Evolutionary conservation across 1,140 invertebrate genomes (phyloP), one percentile per base, ranked within the genome.

Genomic region (Apis cerana): DNA sequence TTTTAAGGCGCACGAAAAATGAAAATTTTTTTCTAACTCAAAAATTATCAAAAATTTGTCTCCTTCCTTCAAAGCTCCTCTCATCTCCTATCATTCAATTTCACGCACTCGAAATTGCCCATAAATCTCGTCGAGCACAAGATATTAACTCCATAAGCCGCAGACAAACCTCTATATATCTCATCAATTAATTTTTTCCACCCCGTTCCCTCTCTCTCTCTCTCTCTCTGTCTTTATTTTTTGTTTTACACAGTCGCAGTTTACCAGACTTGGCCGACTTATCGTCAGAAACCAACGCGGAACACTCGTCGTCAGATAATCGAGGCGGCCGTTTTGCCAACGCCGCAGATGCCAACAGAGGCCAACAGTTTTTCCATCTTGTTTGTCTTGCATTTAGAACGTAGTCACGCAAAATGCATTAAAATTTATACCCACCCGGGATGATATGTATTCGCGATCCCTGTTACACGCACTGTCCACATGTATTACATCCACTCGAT

Each of bases 401-500:
- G 58, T 70, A 64, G 75, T 19, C 56, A 58, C 27, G 75, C 67
- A 50, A 64, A 64, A 64, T 64, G 67, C 75, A 70, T 78, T 54
- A 82, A 82, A 82, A 82, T 82, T 78, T 70, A 82, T 78, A n/a
- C 59, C 67, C 33, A 43, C n/a, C 12, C 58, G 58, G 43, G 56
- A 52, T 78, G 69, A 82, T 70, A 78, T 64, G 75, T 56, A 82
- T 65, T 68, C 43, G 65, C 48, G n/a, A 23, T 23, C 17, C 56
- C 21, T 27, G 69, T 65, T 77, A 19, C 59, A 77, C 65, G 64
- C 27, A 74, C 58, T 62, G 75, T 70, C 80, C 67, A 71, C 67
- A 75, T 70, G 81, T 78, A 71, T 78, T 78, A 82, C 54, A 82
- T 62, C 80, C 65, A 70, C 48, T 78, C 81, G 81, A 82, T 70